phyloP scores from a whole-genome alignment of 2,888 invertebrate genomes.

The Crematogaster levior region DNA sequence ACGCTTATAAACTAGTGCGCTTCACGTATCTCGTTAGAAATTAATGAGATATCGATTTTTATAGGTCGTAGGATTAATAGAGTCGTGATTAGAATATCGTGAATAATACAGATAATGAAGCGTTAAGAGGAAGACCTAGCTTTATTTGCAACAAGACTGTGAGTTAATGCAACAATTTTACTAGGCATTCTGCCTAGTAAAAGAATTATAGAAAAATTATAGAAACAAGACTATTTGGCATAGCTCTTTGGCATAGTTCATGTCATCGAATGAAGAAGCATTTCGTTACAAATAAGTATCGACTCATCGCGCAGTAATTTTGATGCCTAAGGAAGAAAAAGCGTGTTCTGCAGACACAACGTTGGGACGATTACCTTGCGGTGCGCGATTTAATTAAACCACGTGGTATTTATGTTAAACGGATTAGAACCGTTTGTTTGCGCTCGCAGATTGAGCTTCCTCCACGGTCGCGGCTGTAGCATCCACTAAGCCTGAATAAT shows the following conservation, averaged over 20 bases:
- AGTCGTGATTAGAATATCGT: not conserved
- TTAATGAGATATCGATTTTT: conserved; percentile 42
- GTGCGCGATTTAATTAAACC: conserved; percentile 76
- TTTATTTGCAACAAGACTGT: not conserved
- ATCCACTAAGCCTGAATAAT: conserved; percentile 79
- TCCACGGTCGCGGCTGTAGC: conserved; percentile 56
- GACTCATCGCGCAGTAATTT: conserved; percentile 26
- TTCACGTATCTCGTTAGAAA: conserved; percentile 5
- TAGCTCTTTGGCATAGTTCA: too few species aligned
- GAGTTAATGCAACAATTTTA: not conserved
- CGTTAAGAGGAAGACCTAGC: not conserved
- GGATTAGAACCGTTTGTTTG: conserved; percentile 81
- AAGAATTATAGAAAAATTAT: too few species aligned
- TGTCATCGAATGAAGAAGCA: conserved; percentile 15
- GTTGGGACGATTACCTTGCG: conserved; percentile 56
- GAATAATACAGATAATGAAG: conserved; percentile 14
- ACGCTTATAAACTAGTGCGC: not conserved
- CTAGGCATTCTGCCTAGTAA: too few species aligned
- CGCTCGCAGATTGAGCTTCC: conserved; percentile 66
- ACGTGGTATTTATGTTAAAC: conserved; percentile 78
- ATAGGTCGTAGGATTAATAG: not conserved
- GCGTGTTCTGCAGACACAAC: conserved; percentile 29
- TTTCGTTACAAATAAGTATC: conserved; percentile 30
- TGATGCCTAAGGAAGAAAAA: conserved; percentile 40
- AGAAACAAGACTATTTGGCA: too few species aligned